Conservation (phyloP, 1,140 invertebrate species). For the Littorina saxatilis region DNA sequence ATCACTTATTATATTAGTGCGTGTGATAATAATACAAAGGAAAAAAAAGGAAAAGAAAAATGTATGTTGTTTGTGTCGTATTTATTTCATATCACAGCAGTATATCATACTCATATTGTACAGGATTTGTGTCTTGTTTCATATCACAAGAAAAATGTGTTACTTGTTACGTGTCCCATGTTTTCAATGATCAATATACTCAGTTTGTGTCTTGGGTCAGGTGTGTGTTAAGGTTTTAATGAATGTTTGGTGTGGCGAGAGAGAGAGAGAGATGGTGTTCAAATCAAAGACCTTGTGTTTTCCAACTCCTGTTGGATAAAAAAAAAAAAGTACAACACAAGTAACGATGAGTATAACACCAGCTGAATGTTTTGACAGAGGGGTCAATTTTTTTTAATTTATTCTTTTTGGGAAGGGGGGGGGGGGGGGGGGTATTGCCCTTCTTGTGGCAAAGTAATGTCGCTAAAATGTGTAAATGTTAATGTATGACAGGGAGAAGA, state of each 20-base stretch:
- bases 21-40: slow-evolving; percentile 5
- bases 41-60: too few relatives aligned
- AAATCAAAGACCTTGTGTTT: background rate
- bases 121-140: slow-evolving; percentile 14
- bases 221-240: background rate
- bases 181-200: slow-evolving; percentile 28
- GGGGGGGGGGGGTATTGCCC: too few relatives aligned
- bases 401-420: too few relatives aligned
- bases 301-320: too few relatives aligned
- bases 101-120: slow-evolving; percentile 39
- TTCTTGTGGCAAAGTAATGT: too few relatives aligned
- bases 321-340: too few relatives aligned
- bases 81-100: slow-evolving; percentile 39
- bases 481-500: too few relatives aligned
- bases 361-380: too few relatives aligned
- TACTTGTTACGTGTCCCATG: background rate
- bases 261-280: background rate
- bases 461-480: too few relatives aligned
- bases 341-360: too few relatives aligned
- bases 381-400: too few relatives aligned
- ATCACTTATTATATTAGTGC: background rate
- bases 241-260: background rate
- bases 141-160: slow-evolving; percentile 18
- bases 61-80: slow-evolving; percentile 26
- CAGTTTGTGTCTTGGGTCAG: background rate